These are phyloP conservation scores for Sorex araneus DNA, from an alignment of 2,113 vertebrate species.

Conservation along the genomic window DNA sequence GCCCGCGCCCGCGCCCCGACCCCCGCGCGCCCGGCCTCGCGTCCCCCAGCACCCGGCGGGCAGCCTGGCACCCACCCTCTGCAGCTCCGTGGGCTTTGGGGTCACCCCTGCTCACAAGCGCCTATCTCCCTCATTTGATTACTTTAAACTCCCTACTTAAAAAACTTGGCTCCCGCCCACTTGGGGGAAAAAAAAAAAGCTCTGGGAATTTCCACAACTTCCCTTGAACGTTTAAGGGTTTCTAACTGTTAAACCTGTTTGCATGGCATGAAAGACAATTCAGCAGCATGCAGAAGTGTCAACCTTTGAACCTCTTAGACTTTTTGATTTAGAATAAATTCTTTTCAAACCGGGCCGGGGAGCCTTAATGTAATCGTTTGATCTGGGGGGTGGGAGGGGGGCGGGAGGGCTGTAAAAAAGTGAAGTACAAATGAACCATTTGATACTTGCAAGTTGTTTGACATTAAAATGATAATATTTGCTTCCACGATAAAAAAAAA, in stretches of 20 bases:
- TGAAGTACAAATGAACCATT: slow-evolving; percentile 56
- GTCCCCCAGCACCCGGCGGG: background rate
- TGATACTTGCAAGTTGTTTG: slow-evolving; percentile 75
- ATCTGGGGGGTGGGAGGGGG: background rate
- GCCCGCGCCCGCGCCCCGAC: slow-evolving; percentile 65
- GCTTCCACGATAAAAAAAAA: slow-evolving; percentile 64
- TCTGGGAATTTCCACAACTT: slow-evolving; percentile 80
- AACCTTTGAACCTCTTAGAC: slow-evolving; percentile 58
- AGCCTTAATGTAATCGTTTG: slow-evolving; percentile 72
- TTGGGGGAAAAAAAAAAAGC: slow-evolving; percentile 41
- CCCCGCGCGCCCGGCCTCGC: rapidly evolving
- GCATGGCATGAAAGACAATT: slow-evolving; percentile 52
- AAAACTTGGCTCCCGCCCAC: slow-evolving; percentile 62
- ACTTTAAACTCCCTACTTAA: slow-evolving; percentile 61
- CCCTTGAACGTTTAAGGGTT: slow-evolving; percentile 65
- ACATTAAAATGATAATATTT: slow-evolving; percentile 72
- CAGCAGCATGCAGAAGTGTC: background rate
- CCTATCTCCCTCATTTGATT: slow-evolving; percentile 39
- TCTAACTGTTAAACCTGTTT: slow-evolving; percentile 65
- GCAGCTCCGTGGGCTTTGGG: background rate
- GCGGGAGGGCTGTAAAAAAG: background rate
- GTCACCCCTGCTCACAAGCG: slow-evolving; percentile 48
- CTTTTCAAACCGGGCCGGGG: slow-evolving; percentile 58
- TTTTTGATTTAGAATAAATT: slow-evolving; percentile 67
- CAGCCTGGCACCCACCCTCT: background rate